A percentile compares a stretch with the other conserved stretches of the same genome.
Evolutionary conservation across 2,113 vertebrate genomes (phyloP).

Genomic region (Elephas maximus): DNA sequence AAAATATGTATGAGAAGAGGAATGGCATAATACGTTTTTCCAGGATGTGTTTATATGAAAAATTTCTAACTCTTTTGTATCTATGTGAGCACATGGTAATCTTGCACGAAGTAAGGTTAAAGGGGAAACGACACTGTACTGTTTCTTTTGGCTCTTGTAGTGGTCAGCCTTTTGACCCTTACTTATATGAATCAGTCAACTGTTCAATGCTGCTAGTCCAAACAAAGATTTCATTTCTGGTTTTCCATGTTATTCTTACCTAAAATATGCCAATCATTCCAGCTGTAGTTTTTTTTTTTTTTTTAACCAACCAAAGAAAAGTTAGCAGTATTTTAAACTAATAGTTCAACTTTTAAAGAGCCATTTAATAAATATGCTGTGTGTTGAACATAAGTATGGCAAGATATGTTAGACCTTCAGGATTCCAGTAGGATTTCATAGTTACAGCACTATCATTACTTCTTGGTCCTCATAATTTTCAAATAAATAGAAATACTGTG

Average conservation of each 20-base stretch:
- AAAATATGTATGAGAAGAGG: constrained; percentile 44
- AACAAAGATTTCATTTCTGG: constrained; percentile 80
- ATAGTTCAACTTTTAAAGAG: constrained; percentile 34
- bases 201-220: constrained; percentile 79
- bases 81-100: constrained; percentile 72
- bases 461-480: constrained; percentile 4
- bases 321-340: constrained; percentile 15
- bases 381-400: background rate
- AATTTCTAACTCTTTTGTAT: constrained; percentile 71
- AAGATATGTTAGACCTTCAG: background rate
- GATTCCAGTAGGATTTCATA: background rate
- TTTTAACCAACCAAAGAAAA: constrained; percentile 57
- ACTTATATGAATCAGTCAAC: constrained; percentile 82
- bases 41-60: constrained; percentile 78
- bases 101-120: constrained; percentile 65
- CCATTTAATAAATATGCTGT: background rate
- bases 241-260: constrained; percentile 81
- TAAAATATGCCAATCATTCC: constrained; percentile 73
- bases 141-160: constrained; percentile 82
- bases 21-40: constrained; percentile 79
- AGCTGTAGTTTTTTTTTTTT: constrained; percentile 75
- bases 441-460: background rate
- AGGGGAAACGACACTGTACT: constrained; percentile 77
- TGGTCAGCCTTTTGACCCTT: constrained; percentile 80
- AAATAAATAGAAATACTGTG: background rate